phyloP scores from a whole-genome alignment of 2,797 vertebrate genomes.

The Alfaro cultratus region DNA sequence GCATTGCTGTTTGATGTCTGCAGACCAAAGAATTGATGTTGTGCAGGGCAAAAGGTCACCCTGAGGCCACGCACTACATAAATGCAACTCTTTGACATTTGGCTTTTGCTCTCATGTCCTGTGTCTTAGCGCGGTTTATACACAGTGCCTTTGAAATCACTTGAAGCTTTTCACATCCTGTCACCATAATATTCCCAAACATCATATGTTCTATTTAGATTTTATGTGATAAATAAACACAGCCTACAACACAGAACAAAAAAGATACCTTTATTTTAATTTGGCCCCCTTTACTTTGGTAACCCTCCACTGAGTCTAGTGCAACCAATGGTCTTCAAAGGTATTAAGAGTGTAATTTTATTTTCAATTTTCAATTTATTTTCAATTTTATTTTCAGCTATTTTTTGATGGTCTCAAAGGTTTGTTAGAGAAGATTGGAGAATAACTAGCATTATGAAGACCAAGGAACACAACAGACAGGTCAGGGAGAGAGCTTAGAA shows the following conservation, averaged over 20 bases:
- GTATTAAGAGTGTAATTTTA: neutral
- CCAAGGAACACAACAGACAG: neutral
- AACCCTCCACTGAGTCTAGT: neutral
- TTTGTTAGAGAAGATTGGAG: neutral
- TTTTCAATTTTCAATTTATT: neutral
- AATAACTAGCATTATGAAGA: neutral
- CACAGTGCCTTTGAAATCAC: neutral
- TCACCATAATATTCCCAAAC: neutral
- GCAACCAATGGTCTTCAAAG: neutral
- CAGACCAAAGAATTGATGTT: constrained; percentile 14
- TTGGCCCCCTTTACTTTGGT: neutral
- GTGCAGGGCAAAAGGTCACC: neutral
- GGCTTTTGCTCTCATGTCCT: neutral
- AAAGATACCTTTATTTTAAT: neutral
- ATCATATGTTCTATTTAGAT: neutral
- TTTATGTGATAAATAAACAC: neutral
- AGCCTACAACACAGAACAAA: neutral
- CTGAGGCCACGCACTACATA: neutral
- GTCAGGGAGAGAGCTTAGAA: neutral
- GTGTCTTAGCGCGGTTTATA: neutral
- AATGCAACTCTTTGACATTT: constrained; percentile 5
- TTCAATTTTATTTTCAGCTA: neutral
- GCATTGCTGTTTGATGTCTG: neutral
- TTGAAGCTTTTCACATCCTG: neutral
- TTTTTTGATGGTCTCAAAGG: neutral